A percentile compares a stretch with the other conserved stretches of the same genome.
Conservation (phyloP, 1,140 invertebrate species). For the Leptonema lineaticorne region DNA sequence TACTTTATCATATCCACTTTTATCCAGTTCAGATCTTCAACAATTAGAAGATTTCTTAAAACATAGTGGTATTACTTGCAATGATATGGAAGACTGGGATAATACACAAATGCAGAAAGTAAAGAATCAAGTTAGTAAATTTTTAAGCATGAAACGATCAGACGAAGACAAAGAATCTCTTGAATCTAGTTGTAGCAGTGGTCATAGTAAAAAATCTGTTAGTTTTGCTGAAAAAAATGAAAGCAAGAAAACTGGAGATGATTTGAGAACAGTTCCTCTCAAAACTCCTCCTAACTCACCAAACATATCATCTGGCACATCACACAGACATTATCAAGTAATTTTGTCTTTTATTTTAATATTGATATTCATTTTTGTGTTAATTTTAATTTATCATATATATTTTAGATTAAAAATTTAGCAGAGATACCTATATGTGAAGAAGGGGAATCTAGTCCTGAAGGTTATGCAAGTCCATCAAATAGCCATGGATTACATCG, state of each 20-base stretch:
- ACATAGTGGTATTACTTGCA: constrained; percentile 67
- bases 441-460: constrained; percentile 61
- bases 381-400: constrained; percentile 12
- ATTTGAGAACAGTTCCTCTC: constrained; percentile 51
- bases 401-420: constrained; percentile 56
- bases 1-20: constrained; percentile 44
- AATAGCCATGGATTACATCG: constrained; percentile 43
- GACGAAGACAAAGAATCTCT: constrained; percentile 65
- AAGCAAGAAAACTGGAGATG: constrained; percentile 47
- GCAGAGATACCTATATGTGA: constrained; percentile 63
- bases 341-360: constrained; percentile 42
- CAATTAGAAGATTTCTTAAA: constrained; percentile 74
- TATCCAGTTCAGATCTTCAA: constrained; percentile 64
- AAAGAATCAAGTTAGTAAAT: constrained; percentile 68
- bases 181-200: constrained; percentile 69
- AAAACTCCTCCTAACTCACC: constrained; percentile 71
- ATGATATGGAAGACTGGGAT: constrained; percentile 65
- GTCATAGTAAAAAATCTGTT: constrained; percentile 61
- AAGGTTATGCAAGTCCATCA: constrained; percentile 57
- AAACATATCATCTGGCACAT: constrained; percentile 63
- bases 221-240: constrained; percentile 56
- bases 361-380: constrained; percentile 9
- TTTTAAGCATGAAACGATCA: constrained; percentile 64
- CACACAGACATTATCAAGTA: constrained; percentile 58
- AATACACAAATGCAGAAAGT: constrained; percentile 67